phyloP scores from a whole-genome alignment of 2,113 vertebrate species.

The Camelus bactrianus region DNA sequence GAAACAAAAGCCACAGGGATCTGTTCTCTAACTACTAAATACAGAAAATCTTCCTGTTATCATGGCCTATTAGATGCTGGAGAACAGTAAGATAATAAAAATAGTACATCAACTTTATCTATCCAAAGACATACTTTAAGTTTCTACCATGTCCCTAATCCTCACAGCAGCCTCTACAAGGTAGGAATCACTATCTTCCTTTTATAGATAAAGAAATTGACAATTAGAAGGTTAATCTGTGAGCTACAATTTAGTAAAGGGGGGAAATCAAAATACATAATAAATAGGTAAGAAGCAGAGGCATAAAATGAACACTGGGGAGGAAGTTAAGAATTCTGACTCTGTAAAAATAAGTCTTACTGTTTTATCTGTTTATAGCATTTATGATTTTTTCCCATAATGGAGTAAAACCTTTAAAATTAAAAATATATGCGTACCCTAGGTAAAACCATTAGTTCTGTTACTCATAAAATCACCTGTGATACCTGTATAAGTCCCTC shows the following conservation, averaged over 20 bases:
- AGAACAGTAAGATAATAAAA: background rate
- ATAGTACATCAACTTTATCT: background rate
- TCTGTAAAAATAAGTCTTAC: background rate
- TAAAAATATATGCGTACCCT: background rate
- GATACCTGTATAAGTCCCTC: background rate
- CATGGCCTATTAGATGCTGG: background rate
- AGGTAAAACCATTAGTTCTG: background rate
- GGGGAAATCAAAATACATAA: background rate
- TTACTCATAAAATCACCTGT: background rate
- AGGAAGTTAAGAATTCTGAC: constrained; percentile 1
- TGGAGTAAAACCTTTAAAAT: constrained; percentile 26
- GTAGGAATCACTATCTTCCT: background rate
- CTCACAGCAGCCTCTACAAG: background rate
- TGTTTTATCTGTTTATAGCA: background rate
- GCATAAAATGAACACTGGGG: background rate
- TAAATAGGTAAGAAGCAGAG: background rate
- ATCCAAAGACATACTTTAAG: background rate
- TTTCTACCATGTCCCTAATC: background rate
- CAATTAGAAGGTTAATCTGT: constrained; percentile 15
- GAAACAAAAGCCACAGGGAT: constrained; percentile 2
- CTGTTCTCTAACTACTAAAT: background rate
- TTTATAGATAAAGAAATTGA: constrained; percentile 19
- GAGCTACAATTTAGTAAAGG: constrained; percentile 8
- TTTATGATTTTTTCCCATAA: background rate
- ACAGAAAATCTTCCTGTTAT: background rate